These are phyloP conservation scores for Rotaria magnacalcarata DNA, from an alignment of 2,888 invertebrate species.

Conservation along the genomic window DNA sequence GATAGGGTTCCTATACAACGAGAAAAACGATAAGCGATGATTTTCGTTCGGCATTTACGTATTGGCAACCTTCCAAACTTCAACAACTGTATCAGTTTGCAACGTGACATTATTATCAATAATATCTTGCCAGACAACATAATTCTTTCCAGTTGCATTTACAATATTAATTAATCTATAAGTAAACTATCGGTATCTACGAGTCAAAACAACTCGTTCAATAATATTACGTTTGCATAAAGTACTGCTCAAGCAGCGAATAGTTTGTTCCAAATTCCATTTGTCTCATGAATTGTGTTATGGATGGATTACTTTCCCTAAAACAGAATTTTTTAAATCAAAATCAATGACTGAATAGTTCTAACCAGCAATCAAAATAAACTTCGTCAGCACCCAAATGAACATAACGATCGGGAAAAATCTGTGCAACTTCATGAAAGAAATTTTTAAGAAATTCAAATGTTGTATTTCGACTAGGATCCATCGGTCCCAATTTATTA, in stretches of 20 bases:
- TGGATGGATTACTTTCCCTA: slow-evolving; percentile 68
- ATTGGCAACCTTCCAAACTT: slow-evolving; percentile 67
- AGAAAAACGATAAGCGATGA: too few relatives aligned
- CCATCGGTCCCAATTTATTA: slow-evolving; percentile 52
- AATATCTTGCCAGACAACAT: slow-evolving; percentile 81
- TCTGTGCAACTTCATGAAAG: slow-evolving; percentile 51
- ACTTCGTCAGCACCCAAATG: slow-evolving; percentile 47
- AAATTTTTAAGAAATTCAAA: slow-evolving; percentile 52
- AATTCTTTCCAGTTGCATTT: slow-evolving; percentile 50
- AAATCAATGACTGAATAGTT: too few relatives aligned
- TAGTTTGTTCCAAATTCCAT: slow-evolving; percentile 64
- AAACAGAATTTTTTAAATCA: too few relatives aligned
- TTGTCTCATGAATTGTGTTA: slow-evolving; percentile 65
- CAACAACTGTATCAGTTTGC: slow-evolving; percentile 68
- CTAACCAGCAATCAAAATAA: slow-evolving; percentile 43
- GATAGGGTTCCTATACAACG: slow-evolving; percentile 59
- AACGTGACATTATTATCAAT: slow-evolving; percentile 69
- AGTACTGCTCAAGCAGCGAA: slow-evolving; percentile 67
- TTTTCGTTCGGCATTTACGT: too few relatives aligned
- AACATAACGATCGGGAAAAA: slow-evolving; percentile 45
- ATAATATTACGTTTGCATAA: slow-evolving; percentile 63
- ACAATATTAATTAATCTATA: slow-evolving; percentile 53
- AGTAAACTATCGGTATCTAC: too few relatives aligned
- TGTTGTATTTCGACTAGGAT: slow-evolving; percentile 52
- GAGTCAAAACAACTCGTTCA: too few relatives aligned